Evolutionary conservation across 2,797 vertebrate genomes (phyloP).

Genomic region (Darevskia nairensis): DNA sequence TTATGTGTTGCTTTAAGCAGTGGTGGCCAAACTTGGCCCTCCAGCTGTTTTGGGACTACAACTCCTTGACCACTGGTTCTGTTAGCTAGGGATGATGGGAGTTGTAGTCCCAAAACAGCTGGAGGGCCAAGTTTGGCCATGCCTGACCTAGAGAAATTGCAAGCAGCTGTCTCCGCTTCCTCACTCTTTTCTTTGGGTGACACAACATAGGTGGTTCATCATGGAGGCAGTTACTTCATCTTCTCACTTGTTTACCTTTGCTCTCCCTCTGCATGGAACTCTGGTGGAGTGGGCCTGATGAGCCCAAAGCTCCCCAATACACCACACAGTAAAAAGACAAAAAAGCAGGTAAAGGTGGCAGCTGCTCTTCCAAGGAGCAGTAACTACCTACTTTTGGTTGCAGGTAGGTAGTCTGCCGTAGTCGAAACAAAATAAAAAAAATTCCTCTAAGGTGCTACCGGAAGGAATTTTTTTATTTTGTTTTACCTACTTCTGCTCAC

Average conservation of each 20-base stretch:
- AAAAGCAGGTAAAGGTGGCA: neutral
- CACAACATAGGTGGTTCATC: too few species aligned
- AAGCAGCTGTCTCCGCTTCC: neutral
- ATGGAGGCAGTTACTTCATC: neutral
- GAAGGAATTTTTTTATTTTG: too few species aligned
- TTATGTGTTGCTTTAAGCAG: too few species aligned
- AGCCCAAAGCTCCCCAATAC: neutral
- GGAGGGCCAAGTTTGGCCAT: too few species aligned
- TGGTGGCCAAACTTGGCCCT: neutral
- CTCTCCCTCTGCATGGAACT: neutral
- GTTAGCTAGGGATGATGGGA: too few species aligned
- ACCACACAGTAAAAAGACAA: neutral
- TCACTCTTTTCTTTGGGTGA: neutral
- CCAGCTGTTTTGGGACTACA: too few species aligned
- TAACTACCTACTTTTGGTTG: neutral
- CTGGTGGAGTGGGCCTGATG: neutral
- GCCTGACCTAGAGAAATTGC: neutral
- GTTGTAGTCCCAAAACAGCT: too few species aligned
- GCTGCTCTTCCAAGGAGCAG: neutral
- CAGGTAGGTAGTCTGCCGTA: too few species aligned
- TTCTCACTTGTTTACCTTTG: neutral
- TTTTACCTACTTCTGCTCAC: neutral
- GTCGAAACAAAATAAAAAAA: too few species aligned
- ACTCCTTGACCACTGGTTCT: too few species aligned
- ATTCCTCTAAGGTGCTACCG: too few species aligned